Conservation (phyloP, 2,797 vertebrate genomes). For the Lepilemur septentrionalis region DNA sequence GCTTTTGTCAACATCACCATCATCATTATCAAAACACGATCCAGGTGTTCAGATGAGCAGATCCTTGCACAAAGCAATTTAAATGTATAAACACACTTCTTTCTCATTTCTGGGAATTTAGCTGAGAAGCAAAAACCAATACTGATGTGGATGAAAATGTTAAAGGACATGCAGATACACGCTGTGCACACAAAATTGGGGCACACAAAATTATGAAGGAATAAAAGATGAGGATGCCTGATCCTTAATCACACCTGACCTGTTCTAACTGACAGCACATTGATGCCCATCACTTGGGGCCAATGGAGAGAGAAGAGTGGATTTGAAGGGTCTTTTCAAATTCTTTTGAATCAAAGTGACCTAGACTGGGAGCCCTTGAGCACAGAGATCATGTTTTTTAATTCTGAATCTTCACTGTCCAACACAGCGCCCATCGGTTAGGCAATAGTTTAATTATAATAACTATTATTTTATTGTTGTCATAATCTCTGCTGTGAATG, state of each 20-base stretch:
- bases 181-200: not conserved
- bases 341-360: not conserved
- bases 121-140: slow-evolving; percentile 3
- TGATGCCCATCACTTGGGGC: not conserved
- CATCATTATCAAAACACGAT: slow-evolving; percentile 43
- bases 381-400: not conserved
- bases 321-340: not conserved
- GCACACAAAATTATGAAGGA: not conserved
- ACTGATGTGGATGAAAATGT: not conserved
- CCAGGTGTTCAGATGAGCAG: slow-evolving; percentile 46
- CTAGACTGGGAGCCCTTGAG: not conserved
- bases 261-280: rapidly evolving
- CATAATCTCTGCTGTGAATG: not conserved
- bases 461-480: not conserved
- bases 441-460: not conserved
- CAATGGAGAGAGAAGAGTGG: not conserved
- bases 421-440: not conserved
- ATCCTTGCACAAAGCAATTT: not conserved
- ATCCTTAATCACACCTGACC: not conserved
- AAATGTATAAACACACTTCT: slow-evolving; percentile 50
- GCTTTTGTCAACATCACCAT: slow-evolving; percentile 26
- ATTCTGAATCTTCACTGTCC: not conserved
- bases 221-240: not conserved
- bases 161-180: not conserved
- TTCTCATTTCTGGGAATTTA: not conserved